phyloP scores from a whole-genome alignment of 2,797 vertebrate species.

The Zalophus californianus region DNA sequence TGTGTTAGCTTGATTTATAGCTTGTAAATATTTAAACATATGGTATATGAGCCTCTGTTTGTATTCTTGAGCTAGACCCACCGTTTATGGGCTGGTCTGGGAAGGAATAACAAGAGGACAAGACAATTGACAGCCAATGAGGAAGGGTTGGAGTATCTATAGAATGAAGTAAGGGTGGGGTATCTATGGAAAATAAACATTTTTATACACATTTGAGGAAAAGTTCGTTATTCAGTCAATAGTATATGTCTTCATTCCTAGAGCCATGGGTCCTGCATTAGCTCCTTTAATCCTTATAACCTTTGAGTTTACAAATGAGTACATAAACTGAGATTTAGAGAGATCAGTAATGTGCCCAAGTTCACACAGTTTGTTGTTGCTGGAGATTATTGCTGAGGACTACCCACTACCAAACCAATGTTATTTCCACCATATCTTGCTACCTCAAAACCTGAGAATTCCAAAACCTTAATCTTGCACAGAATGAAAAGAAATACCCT shows the following conservation, averaged over 20 bases:
- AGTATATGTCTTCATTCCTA: background rate
- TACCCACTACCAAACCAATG: background rate
- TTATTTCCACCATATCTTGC: background rate
- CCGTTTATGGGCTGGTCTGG: background rate
- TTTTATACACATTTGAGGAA: conserved; percentile 22
- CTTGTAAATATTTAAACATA: conserved; percentile 52
- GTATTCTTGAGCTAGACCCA: background rate
- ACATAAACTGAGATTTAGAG: background rate
- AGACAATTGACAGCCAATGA: background rate
- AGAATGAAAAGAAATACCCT: background rate
- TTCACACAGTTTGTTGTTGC: background rate
- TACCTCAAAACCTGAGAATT: background rate
- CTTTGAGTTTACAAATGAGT: background rate
- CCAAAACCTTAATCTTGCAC: background rate
- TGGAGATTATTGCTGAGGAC: background rate
- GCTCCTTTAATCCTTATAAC: background rate
- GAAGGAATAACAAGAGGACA: background rate
- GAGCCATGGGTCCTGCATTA: background rate
- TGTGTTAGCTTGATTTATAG: conserved; percentile 18
- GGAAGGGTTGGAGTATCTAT: background rate
- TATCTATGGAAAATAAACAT: background rate
- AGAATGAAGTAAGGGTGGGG: background rate
- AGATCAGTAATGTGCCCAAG: background rate
- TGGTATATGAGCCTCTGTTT: background rate
- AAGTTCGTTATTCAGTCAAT: background rate